These are phyloP conservation scores for Plusia festucae DNA, from an alignment of 2,888 invertebrate genomes.

Conservation along the genomic window DNA sequence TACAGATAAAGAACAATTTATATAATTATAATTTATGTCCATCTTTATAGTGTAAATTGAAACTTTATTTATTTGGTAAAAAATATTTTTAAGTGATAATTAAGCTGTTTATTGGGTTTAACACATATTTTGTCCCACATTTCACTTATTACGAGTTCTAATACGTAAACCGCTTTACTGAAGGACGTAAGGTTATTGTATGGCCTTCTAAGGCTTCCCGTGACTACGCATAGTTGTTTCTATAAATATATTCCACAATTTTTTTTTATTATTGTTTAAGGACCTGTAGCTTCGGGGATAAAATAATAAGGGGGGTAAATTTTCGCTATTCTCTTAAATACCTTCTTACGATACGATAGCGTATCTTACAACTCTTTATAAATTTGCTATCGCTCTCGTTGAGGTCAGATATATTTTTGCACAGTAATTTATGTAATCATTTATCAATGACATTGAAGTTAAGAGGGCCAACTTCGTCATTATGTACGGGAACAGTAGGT, in stretches of 20 bases:
- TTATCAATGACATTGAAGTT: constrained; percentile 7
- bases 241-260: not conserved
- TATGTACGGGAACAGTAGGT: not conserved
- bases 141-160: not conserved
- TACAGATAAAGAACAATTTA: too few species aligned
- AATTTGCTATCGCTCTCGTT: constrained; percentile 9
- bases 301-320: too few species aligned
- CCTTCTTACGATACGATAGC: too few species aligned
- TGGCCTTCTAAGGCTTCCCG: not conserved
- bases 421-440: constrained; percentile 20
- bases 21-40: too few species aligned
- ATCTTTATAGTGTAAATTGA: too few species aligned
- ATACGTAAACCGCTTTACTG: not conserved
- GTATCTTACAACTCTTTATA: too few species aligned
- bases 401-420: not conserved
- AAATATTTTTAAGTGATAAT: too few species aligned
- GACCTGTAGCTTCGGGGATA: too few species aligned
- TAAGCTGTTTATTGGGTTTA: too few species aligned
- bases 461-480: not conserved
- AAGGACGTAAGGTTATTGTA: constrained; percentile 1
- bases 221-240: constrained; percentile 2
- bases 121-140: not conserved
- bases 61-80: too few species aligned
- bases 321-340: too few species aligned
- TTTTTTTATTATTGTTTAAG: too few species aligned